Evolutionary conservation across 2,113 vertebrate species (phyloP).

Genomic region (Thunnus thynnus): DNA sequence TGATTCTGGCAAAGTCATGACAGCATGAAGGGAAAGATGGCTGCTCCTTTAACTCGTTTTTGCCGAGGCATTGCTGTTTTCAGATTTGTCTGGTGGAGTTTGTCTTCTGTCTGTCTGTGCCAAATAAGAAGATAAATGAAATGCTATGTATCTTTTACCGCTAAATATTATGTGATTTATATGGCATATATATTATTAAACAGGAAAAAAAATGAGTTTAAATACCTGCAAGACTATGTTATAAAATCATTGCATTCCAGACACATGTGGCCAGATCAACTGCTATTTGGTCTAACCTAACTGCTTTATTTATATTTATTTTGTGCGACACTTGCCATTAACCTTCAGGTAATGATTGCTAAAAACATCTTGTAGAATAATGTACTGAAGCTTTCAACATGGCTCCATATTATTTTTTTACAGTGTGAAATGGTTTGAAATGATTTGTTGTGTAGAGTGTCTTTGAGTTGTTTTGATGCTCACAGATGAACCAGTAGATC

Average conservation of each 20-base stretch:
- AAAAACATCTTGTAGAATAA: neutral
- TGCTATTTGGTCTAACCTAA: slow-evolving; percentile 1
- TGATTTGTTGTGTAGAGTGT: neutral
- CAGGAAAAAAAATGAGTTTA: neutral
- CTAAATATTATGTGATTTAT: neutral
- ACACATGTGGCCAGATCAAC: neutral
- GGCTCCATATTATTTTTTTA: neutral
- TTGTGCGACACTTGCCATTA: slow-evolving; percentile 1
- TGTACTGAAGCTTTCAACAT: neutral
- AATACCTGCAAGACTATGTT: neutral
- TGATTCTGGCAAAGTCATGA: slow-evolving; percentile 53
- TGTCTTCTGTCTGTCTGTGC: neutral
- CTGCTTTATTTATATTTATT: slow-evolving; percentile 2
- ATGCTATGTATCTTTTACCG: neutral
- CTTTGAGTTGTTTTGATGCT: no score
- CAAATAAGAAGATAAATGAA: neutral
- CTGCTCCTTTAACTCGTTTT: slow-evolving; percentile 30
- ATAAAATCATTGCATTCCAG: neutral
- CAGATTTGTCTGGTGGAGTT: slow-evolving; percentile 5
- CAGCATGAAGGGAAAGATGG: slow-evolving; percentile 42
- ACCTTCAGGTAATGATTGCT: neutral
- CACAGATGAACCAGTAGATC: no score
- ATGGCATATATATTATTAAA: neutral
- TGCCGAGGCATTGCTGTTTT: neutral
- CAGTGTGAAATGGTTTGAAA: neutral